Percentiles rank a stretch among this genome's conserved stretches.
Conservation (phyloP, 64 coral and sea anemone species). For the Stichodactyla mertensii region DNA sequence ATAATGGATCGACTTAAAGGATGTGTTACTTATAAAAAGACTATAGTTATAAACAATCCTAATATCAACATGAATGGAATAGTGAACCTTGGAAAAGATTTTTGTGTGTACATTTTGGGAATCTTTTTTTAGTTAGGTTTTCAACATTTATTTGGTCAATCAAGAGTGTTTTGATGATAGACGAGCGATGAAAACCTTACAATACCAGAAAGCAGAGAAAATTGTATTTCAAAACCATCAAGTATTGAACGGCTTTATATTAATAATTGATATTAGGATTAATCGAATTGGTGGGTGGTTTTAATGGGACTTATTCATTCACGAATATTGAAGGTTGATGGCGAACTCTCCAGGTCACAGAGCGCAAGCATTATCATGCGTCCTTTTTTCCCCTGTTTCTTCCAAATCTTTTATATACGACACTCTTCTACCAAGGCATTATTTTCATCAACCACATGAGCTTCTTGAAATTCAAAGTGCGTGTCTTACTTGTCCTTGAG, state of each 20-base stretch:
- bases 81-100: too few species aligned
- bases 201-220: background rate
- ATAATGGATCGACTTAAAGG: too few species aligned
- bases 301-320: background rate
- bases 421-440: background rate
- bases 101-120: too few species aligned
- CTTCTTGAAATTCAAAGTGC: background rate
- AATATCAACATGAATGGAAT: too few species aligned
- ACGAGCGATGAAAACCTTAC: background rate
- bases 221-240: background rate
- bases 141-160: too few species aligned
- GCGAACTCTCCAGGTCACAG: too few species aligned
- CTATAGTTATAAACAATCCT: too few species aligned
- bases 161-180: background rate
- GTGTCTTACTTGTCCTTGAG: background rate
- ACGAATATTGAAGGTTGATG: too few species aligned
- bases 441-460: background rate
- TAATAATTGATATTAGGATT: background rate
- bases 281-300: background rate
- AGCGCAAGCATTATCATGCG: background rate
- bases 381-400: background rate
- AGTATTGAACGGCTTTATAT: background rate
- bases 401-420: background rate
- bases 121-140: too few species aligned
- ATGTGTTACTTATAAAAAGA: too few species aligned